Evolutionary conservation across 2,113 vertebrate species (phyloP).

Genomic region (Anolis carolinensis): DNA sequence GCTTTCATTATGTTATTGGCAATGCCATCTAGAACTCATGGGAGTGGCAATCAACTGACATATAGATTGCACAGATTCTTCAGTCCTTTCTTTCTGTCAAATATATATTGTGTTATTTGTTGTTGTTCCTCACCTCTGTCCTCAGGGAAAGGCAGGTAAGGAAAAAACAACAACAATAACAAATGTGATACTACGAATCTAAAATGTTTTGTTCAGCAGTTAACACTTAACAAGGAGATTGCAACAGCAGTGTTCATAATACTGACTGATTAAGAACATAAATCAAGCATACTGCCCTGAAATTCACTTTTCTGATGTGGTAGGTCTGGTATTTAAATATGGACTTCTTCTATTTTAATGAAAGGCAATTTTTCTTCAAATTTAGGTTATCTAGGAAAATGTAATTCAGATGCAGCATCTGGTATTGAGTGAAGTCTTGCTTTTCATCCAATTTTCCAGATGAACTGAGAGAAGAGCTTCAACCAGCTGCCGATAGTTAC

Average conservation of each 20-base stretch:
- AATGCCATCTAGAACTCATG: no score
- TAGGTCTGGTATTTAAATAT: background rate
- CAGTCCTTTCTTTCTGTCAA: background rate
- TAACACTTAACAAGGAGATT: background rate
- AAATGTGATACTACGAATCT: background rate
- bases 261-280: conserved; percentile 10
- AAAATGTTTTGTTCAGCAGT: background rate
- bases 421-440: conserved; percentile 43
- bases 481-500: conserved; percentile 40
- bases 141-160: no score
- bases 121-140: no score
- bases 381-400: conserved; percentile 47
- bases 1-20: no score
- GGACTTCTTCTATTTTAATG: background rate
- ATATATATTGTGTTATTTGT: no score
- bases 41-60: no score
- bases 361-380: conserved; percentile 16
- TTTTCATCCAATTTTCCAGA: conserved; percentile 46
- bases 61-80: no score
- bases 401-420: conserved; percentile 42
- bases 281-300: no score
- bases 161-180: no score
- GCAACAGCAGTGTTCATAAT: conserved; percentile 15
- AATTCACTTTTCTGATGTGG: background rate
- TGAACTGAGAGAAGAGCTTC: conserved; percentile 35